These are phyloP conservation scores for Gopherus flavomarginatus DNA, from an alignment of 2,113 vertebrate species.

Conservation along the genomic window DNA sequence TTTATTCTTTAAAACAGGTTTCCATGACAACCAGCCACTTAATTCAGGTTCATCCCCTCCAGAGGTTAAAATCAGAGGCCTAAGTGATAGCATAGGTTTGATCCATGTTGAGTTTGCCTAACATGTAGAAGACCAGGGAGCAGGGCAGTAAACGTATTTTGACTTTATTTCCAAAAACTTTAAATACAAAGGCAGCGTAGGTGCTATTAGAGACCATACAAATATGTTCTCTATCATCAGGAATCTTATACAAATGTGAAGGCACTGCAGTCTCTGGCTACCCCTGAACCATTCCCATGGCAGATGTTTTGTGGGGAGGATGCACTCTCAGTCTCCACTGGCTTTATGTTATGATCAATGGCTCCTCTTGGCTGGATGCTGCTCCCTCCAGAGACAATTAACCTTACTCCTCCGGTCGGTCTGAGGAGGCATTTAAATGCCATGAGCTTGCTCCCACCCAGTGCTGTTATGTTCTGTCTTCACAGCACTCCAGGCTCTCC, in stretches of 20 bases:
- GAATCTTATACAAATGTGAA: constrained; percentile 52
- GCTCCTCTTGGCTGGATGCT: not conserved
- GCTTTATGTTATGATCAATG: not conserved
- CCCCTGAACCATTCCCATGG: not conserved
- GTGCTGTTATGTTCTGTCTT: not conserved
- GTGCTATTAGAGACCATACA: constrained; percentile 44
- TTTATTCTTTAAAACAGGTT: not conserved
- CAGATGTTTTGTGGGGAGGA: not conserved
- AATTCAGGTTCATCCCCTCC: not conserved
- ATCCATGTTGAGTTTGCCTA: not conserved
- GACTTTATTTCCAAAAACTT: constrained; percentile 46
- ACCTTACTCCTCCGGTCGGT: not conserved
- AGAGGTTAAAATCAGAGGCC: not conserved
- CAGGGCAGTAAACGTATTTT: constrained; percentile 50
- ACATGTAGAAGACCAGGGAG: not conserved
- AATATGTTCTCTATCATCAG: constrained; percentile 20
- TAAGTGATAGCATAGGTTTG: not conserved
- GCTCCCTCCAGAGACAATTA: not conserved
- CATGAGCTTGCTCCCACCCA: not conserved
- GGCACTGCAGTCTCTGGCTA: not conserved
- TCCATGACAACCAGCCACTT: not conserved
- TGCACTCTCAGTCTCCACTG: not conserved
- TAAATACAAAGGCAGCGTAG: constrained; percentile 39
- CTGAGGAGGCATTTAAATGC: not conserved
- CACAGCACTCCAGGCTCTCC: not conserved